Evolutionary conservation across 1,140 invertebrate species (phyloP).

Genomic region (Rhysida immarginata): DNA sequence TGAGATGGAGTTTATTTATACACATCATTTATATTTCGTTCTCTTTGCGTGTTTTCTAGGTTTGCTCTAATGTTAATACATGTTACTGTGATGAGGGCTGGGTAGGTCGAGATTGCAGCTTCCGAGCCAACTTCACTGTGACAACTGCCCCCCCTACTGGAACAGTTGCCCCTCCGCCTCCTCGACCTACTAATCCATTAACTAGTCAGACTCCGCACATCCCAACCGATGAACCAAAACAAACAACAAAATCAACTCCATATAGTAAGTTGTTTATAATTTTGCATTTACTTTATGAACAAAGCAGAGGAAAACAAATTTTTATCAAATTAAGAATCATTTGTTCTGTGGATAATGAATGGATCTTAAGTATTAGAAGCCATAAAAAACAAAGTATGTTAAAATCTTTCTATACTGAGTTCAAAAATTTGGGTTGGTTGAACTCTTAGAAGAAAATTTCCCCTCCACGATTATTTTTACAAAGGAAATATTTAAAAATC

Average conservation of each 20-base stretch:
- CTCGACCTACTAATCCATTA: not conserved
- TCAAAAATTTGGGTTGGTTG: no score
- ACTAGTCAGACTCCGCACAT: conserved; percentile 4
- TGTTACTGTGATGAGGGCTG: conserved; percentile 82
- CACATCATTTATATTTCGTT: no score
- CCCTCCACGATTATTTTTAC: no score
- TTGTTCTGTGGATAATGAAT: no score
- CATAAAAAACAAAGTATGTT: no score
- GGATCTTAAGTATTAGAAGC: no score
- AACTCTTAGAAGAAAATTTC: no score
- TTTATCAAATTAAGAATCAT: no score
- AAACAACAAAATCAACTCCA: conserved; percentile 16
- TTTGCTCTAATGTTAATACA: conserved; percentile 81
- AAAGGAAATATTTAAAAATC: no score
- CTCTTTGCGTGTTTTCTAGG: conserved; percentile 45
- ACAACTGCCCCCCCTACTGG: conserved; percentile 20
- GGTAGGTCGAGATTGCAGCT: conserved; percentile 76
- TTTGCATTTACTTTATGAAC: conserved; percentile 12
- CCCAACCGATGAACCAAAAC: not conserved
- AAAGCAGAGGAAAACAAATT: no score
- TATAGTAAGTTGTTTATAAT: conserved; percentile 14
- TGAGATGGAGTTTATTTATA: no score
- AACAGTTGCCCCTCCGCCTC: conserved; percentile 6
- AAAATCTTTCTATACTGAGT: no score
- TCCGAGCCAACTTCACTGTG: conserved; percentile 46